Percentiles rank a stretch among this genome's conserved stretches.
Conservation (phyloP, 2,113 vertebrate genomes). For the Triplophysa siluroides region DNA sequence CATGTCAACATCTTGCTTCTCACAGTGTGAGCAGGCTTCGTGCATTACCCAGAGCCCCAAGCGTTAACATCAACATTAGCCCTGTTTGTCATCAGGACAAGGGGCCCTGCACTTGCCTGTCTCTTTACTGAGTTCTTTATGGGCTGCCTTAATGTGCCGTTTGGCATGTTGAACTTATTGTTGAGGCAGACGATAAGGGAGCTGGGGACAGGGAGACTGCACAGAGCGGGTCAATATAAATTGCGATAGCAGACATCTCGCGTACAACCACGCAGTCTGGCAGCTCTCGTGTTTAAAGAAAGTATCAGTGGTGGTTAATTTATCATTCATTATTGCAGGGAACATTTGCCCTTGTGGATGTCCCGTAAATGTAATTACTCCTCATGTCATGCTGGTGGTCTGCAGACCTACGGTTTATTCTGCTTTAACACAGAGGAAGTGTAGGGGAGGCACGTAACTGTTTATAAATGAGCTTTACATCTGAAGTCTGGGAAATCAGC, state of each 20-base stretch:
- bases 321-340: slow-evolving; percentile 1
- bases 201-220: background rate
- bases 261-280: background rate
- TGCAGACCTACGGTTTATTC: background rate
- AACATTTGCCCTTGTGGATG: background rate
- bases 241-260: background rate
- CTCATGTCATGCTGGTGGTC: background rate
- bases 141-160: background rate
- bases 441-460: background rate
- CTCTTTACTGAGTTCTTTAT: slow-evolving; percentile 1
- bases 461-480: background rate
- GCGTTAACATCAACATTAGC: slow-evolving; percentile 43
- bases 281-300: background rate
- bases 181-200: background rate
- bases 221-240: background rate
- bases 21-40: slow-evolving; percentile 8
- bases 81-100: background rate
- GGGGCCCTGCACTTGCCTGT: slow-evolving; percentile 3
- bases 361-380: background rate
- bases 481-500: background rate
- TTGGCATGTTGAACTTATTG: background rate
- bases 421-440: background rate
- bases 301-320: background rate
- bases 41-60: slow-evolving; percentile 31
- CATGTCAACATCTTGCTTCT: background rate